Evolutionary conservation across 2,113 vertebrate species (phyloP).

Genomic region (Caranx ignobilis): DNA sequence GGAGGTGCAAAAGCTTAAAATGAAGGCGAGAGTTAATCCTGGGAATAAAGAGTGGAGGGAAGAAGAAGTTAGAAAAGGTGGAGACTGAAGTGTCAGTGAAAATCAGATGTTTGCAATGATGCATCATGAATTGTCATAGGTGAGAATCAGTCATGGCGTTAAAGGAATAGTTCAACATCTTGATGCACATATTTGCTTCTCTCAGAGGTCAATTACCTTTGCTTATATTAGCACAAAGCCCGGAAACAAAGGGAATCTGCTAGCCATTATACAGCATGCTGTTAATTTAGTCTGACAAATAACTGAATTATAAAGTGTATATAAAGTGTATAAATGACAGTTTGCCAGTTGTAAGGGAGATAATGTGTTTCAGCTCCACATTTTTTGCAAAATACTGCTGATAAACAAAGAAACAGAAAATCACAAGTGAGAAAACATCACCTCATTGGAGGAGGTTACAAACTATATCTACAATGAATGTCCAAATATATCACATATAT

Average conservation of each 20-base stretch:
- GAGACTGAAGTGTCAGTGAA: conserved; percentile 2
- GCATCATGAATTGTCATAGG: background rate
- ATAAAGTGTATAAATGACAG: background rate
- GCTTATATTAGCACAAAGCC: background rate
- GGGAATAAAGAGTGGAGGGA: conserved; percentile 5
- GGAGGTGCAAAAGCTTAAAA: conserved; percentile 4
- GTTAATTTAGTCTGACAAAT: no score
- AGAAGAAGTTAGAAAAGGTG: background rate
- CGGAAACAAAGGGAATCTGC: background rate
- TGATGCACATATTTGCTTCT: background rate
- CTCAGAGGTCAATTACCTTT: background rate
- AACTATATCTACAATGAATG: no score
- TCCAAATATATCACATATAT: background rate
- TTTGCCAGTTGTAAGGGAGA: no score
- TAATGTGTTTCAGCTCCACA: background rate
- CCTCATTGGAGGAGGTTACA: no score
- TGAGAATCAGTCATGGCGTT: background rate
- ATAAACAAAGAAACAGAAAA: no score
- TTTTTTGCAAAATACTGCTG: no score
- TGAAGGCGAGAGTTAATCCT: conserved; percentile 8
- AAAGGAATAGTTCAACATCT: background rate
- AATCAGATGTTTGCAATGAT: background rate
- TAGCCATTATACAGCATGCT: no score
- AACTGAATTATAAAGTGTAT: background rate
- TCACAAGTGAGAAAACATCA: no score